Conservation (phyloP, 2,113 vertebrate genomes). For the Melanocharis versteri region DNA sequence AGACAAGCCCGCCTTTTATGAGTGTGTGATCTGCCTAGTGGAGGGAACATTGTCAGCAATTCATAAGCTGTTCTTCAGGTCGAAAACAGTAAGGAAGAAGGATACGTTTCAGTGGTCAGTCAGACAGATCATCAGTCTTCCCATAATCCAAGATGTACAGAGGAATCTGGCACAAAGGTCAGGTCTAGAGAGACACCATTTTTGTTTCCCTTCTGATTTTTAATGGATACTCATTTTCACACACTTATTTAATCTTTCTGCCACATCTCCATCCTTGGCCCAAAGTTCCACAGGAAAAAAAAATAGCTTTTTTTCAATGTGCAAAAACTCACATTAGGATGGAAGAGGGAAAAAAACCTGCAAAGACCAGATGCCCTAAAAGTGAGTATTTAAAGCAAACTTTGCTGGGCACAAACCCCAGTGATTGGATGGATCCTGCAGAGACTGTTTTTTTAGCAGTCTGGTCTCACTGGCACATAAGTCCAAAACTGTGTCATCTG, state of each 20-base stretch:
- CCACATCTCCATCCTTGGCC: not conserved
- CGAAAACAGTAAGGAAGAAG: slow-evolving; percentile 3
- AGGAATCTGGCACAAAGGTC: slow-evolving; percentile 4
- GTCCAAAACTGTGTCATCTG: not conserved
- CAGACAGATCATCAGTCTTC: slow-evolving; percentile 19
- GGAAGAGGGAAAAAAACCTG: not conserved
- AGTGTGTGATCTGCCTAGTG: not conserved
- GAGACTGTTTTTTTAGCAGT: not conserved
- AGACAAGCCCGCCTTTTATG: not conserved
- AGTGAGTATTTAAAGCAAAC: not conserved
- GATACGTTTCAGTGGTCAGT: not conserved
- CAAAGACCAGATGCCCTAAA: not conserved
- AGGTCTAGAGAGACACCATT: not conserved
- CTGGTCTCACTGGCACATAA: not conserved
- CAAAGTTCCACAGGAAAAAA: not conserved
- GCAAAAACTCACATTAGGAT: not conserved
- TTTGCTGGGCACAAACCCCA: not conserved
- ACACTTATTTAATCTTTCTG: not conserved
- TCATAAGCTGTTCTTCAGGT: not conserved
- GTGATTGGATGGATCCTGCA: not conserved
- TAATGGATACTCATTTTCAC: not conserved
- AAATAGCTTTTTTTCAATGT: not conserved
- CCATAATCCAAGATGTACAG: not conserved
- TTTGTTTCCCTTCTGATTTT: not conserved
- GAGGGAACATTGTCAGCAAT: not conserved